Percentiles rank a stretch among this genome's conserved stretches.
Conservation (phyloP, 2,797 vertebrate species). For the Sebastes iracundus region DNA sequence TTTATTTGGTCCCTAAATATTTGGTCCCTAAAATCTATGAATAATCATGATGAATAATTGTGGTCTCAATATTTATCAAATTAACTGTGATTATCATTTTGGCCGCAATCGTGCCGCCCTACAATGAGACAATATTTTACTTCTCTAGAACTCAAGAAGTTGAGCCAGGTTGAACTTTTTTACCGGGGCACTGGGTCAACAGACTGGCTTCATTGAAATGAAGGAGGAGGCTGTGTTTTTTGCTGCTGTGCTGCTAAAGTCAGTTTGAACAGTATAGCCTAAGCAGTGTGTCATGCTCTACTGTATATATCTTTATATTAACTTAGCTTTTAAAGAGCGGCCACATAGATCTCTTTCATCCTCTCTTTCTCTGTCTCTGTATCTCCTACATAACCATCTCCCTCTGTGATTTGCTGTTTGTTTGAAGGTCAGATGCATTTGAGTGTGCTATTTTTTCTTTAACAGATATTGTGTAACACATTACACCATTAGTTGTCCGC, state of each 20-base stretch:
- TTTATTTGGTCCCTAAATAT: too few species aligned
- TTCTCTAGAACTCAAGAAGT: not conserved
- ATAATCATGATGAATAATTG: too few species aligned
- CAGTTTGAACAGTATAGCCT: not conserved
- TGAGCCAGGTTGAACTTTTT: not conserved
- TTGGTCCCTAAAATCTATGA: too few species aligned
- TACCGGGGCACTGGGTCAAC: not conserved
- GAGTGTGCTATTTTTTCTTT: not conserved
- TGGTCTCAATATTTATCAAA: too few species aligned
- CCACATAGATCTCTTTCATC: not conserved
- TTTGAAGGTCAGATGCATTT: slow-evolving; percentile 26
- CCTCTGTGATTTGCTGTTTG: not conserved
- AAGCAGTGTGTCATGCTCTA: not conserved
- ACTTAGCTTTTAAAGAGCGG: not conserved
- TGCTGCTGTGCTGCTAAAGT: not conserved
- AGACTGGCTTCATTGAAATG: not conserved
- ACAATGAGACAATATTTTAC: not conserved
- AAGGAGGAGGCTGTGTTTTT: not conserved
- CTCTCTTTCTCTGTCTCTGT: not conserved
- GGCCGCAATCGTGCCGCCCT: too few species aligned
- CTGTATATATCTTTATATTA: not conserved
- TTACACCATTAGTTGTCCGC: not conserved
- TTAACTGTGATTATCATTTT: too few species aligned
- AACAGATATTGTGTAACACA: not conserved
- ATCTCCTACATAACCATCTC: not conserved